Percentiles rank a stretch among this genome's conserved stretches.
These are phyloP conservation scores for Calephelis perditalis DNA, from an alignment of 2,888 invertebrate species.

Conservation along the genomic window DNA sequence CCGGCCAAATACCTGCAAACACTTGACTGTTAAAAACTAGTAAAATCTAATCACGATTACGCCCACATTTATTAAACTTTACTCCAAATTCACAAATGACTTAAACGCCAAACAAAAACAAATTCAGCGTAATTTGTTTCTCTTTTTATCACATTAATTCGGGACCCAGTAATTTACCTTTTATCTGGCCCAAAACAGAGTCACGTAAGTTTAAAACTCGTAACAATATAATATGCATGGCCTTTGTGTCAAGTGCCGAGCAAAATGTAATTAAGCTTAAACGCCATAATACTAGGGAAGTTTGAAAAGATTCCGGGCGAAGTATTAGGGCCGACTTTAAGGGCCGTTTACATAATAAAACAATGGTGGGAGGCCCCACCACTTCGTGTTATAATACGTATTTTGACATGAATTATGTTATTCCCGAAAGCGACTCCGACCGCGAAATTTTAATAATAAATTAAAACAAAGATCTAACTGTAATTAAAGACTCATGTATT, in stretches of 20 bases:
- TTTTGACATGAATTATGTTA: constrained; percentile 53
- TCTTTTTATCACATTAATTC: neutral
- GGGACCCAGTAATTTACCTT: neutral
- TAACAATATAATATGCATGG: constrained; percentile 20
- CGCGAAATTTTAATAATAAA: constrained; percentile 72
- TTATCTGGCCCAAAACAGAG: neutral
- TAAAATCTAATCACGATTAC: too few relatives aligned
- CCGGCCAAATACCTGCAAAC: too few relatives aligned
- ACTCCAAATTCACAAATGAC: too few relatives aligned
- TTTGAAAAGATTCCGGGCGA: constrained; percentile 61
- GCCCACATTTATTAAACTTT: too few relatives aligned
- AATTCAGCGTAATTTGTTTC: too few relatives aligned
- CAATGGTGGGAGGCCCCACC: constrained; percentile 33
- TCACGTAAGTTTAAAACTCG: constrained; percentile 5
- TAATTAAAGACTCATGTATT: too few relatives aligned
- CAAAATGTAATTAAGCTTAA: constrained; percentile 54
- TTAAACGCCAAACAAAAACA: too few relatives aligned
- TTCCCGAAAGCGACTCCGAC: constrained; percentile 55
- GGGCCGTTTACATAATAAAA: constrained; percentile 52
- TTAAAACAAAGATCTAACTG: too few relatives aligned
- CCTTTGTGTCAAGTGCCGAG: constrained; percentile 27
- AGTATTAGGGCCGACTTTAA: constrained; percentile 49
- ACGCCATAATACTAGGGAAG: constrained; percentile 59
- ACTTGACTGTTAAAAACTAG: too few relatives aligned
- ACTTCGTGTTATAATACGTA: constrained; percentile 41